These are phyloP conservation scores for Dicrurus megarhynchus DNA, from an alignment of 2,113 vertebrate genomes.

Conservation along the genomic window DNA sequence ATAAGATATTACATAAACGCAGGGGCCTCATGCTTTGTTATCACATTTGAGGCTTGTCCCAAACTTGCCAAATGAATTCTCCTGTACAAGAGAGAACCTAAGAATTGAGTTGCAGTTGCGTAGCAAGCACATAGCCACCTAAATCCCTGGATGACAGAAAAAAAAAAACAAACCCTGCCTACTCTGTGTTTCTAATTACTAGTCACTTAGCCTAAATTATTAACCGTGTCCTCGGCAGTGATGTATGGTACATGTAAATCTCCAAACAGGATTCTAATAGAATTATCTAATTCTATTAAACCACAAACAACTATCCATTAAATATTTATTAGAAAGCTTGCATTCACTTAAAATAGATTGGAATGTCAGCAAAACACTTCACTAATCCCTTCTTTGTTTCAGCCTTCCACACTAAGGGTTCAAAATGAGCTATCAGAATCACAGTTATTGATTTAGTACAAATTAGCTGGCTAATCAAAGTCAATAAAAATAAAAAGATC, in stretches of 20 bases:
- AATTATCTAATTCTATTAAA: constrained; percentile 83
- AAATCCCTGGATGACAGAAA: constrained; percentile 33
- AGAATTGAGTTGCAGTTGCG: background rate
- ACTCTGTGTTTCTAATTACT: constrained; percentile 73
- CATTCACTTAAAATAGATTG: constrained; percentile 71
- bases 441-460: constrained; percentile 68
- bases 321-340: constrained; percentile 79
- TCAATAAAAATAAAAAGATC: constrained; percentile 63
- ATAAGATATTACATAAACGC: constrained; percentile 76
- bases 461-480: constrained; percentile 73
- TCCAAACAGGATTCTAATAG: constrained; percentile 76
- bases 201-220: constrained; percentile 80
- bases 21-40: constrained; percentile 67
- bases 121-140: background rate
- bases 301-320: constrained; percentile 75
- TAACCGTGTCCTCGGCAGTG: constrained; percentile 68
- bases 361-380: constrained; percentile 65
- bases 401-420: background rate
- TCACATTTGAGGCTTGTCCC: constrained; percentile 62
- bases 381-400: constrained; percentile 34
- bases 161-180: constrained; percentile 32
- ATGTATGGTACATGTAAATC: constrained; percentile 71
- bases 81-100: constrained; percentile 11
- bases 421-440: constrained; percentile 62
- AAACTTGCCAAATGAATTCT: constrained; percentile 60